A percentile compares a stretch with the other conserved stretches of the same genome.
These are phyloP conservation scores for Gambusia affinis DNA, from an alignment of 2,113 vertebrate species.

Conservation along the genomic window DNA sequence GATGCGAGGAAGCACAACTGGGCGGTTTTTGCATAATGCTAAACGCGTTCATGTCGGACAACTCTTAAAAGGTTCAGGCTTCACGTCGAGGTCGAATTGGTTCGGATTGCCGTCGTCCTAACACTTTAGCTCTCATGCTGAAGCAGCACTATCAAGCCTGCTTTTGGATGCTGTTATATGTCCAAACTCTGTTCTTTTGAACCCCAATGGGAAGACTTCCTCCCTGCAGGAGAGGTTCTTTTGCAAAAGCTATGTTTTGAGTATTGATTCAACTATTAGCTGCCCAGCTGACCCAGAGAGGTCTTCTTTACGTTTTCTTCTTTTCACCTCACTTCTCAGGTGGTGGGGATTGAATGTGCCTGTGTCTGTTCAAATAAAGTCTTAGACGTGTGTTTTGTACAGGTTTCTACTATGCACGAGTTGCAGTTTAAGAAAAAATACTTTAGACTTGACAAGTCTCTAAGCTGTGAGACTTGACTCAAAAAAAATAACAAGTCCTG, in stretches of 20 bases:
- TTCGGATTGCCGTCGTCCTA: slow-evolving; percentile 6
- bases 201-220: slow-evolving; percentile 6
- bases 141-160: slow-evolving; percentile 15
- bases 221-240: slow-evolving; percentile 12
- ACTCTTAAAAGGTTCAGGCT: slow-evolving; percentile 34
- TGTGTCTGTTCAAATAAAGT: neutral
- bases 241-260: slow-evolving; percentile 42
- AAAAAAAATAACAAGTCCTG: too few species aligned
- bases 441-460: too few species aligned
- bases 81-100: slow-evolving; percentile 32
- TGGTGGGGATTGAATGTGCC: too few species aligned
- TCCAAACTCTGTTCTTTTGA: slow-evolving; percentile 13
- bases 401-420: too few species aligned
- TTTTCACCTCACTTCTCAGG: neutral
- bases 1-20: slow-evolving; percentile 62
- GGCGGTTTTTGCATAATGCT: slow-evolving; percentile 42
- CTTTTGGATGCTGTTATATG: neutral
- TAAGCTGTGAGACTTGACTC: too few species aligned
- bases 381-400: too few species aligned
- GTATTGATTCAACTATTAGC: slow-evolving; percentile 28
- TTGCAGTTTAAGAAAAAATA: too few species aligned
- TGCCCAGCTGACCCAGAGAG: neutral
- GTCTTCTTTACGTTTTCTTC: slow-evolving; percentile 16
- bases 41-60: slow-evolving; percentile 48
- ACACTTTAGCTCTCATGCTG: slow-evolving; percentile 9